These are phyloP conservation scores for Danio tinwini DNA, from an alignment of 2,797 vertebrate species.

Conservation along the genomic window DNA sequence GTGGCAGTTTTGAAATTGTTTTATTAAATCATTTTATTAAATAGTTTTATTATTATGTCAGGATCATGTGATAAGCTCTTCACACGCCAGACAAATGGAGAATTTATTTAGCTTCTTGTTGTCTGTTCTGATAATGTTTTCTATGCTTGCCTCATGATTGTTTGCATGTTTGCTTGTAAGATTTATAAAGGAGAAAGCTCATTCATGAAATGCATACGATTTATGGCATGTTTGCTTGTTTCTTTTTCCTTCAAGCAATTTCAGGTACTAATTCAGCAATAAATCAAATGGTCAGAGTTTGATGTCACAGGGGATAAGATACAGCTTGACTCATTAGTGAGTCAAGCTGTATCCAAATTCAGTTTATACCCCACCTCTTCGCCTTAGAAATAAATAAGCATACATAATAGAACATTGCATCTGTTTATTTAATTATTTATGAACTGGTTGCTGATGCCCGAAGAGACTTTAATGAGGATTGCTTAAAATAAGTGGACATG, in stretches of 20 bases:
- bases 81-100: neutral
- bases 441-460: no score
- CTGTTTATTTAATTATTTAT: no score
- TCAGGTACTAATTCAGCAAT: neutral
- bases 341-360: no score
- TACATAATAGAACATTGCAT: no score
- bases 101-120: neutral
- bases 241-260: neutral
- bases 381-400: no score
- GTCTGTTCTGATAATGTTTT: neutral
- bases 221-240: no score
- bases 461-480: no score
- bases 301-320: no score
- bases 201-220: neutral
- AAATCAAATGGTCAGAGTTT: neutral
- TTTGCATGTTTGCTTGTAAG: neutral
- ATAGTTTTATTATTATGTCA: neutral
- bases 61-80: neutral
- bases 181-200: neutral
- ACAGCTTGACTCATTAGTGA: no score
- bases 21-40: neutral
- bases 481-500: no score
- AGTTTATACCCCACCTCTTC: no score
- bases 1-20: constrained; percentile 23
- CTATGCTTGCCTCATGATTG: neutral